These are phyloP conservation scores for Ctenopoma multispine DNA, from an alignment of 2,797 vertebrate species.

Conservation along the genomic window DNA sequence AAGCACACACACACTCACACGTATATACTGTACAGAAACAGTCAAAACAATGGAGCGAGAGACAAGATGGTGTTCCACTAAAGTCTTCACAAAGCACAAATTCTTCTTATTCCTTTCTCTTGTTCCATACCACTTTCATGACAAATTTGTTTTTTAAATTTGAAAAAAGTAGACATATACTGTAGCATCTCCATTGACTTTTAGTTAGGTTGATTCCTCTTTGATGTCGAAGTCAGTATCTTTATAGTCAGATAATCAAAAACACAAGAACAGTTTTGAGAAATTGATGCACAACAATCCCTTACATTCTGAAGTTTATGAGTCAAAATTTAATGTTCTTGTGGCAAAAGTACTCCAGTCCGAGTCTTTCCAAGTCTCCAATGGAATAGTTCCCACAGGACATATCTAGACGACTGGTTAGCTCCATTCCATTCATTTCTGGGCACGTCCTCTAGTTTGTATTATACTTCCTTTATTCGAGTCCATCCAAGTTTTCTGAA, in stretches of 20 bases:
- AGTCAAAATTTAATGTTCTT: constrained; percentile 82
- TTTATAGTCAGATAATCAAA: constrained; percentile 93
- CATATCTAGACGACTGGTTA: constrained; percentile 61
- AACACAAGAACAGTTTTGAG: constrained; percentile 88
- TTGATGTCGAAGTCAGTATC: constrained; percentile 76
- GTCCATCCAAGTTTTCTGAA: constrained; percentile 69
- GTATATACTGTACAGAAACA: constrained; percentile 96
- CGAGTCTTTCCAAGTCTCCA: constrained; percentile 67
- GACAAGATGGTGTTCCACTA: constrained; percentile 92
- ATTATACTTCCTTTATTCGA: constrained; percentile 73
- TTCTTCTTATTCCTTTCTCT: constrained; percentile 81
- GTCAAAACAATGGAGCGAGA: constrained; percentile 93
- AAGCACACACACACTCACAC: constrained; percentile 85
- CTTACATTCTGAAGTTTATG: constrained; percentile 95
- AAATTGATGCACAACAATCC: constrained; percentile 93
- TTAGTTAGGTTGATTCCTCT: constrained; percentile 80
- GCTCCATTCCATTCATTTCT: constrained; percentile 61
- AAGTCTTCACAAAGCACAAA: constrained; percentile 84
- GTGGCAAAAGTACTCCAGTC: constrained; percentile 77
- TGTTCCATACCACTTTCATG: constrained; percentile 78
- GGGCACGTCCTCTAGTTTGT: constrained; percentile 54
- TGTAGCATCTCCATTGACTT: constrained; percentile 88
- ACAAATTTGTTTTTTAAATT: constrained; percentile 78
- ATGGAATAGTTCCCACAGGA: constrained; percentile 75
- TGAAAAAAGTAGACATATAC: constrained; percentile 88